A percentile compares a stretch with the other conserved stretches of the same genome.
Evolutionary conservation across 2,888 invertebrate species (phyloP).

Genomic region (Metacarcinus magister): DNA sequence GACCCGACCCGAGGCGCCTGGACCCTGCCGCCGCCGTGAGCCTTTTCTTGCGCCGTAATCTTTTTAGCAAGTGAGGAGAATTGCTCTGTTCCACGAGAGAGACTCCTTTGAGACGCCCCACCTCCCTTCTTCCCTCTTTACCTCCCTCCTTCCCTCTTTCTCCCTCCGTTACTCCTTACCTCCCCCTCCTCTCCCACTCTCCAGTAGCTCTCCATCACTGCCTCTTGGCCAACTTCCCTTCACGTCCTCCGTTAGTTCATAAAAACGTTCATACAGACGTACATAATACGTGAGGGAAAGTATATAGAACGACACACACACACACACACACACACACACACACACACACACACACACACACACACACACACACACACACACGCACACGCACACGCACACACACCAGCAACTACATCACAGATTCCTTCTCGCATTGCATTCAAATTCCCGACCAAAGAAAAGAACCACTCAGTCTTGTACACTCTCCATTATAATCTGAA

Average conservation of each 20-base stretch:
- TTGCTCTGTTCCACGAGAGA: constrained; percentile 73
- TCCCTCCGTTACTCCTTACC: not conserved
- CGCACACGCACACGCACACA: constrained; percentile 16
- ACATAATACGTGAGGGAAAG: not conserved
- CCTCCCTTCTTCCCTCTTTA: constrained; percentile 21
- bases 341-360: constrained; percentile 54
- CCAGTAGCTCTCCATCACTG: not conserved
- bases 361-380: constrained; percentile 62
- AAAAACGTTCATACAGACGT: constrained; percentile 26
- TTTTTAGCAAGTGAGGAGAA: constrained; percentile 76
- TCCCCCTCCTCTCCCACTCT: not conserved
- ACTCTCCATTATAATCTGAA: not conserved
- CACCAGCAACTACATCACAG: not conserved
- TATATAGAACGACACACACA: constrained; percentile 11
- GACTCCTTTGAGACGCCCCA: constrained; percentile 53
- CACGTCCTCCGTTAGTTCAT: not conserved
- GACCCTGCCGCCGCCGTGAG: constrained; percentile 53
- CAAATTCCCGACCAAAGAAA: not conserved
- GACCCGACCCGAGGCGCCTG: constrained; percentile 52
- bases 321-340: constrained; percentile 50
- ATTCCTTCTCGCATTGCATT: constrained; percentile 6
- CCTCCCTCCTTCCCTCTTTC: constrained; percentile 29
- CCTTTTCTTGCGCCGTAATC: constrained; percentile 66
- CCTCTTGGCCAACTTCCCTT: not conserved
- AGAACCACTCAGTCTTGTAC: not conserved